Conservation (phyloP, 2,113 vertebrate species). For the Harpagus bidentatus region DNA sequence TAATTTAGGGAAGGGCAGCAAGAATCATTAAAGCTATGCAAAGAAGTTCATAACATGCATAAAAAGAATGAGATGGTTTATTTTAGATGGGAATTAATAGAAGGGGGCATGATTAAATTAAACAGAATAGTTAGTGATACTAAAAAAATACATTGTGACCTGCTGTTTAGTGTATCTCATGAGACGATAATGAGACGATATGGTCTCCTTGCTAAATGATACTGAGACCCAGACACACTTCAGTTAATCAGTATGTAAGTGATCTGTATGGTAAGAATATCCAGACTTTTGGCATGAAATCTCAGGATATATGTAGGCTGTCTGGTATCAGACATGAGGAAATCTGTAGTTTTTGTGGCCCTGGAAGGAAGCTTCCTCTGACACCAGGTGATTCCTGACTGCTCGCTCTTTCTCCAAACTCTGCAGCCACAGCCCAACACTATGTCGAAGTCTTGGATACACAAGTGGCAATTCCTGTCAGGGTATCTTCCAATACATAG, state of each 20-base stretch:
- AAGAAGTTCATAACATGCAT: background rate
- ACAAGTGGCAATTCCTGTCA: background rate
- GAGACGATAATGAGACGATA: rapidly evolving
- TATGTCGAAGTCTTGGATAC: background rate
- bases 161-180: background rate
- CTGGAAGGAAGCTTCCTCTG: background rate
- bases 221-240: background rate
- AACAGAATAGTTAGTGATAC: background rate
- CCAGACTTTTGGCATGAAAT: background rate
- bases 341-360: background rate
- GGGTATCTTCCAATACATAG: background rate
- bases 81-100: background rate
- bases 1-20: background rate
- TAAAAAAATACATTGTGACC: background rate
- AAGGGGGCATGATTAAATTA: background rate
- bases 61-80: background rate
- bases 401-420: background rate
- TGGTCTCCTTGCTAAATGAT: background rate
- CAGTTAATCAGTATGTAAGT: background rate
- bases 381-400: background rate
- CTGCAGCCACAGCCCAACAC: background rate
- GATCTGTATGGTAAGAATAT: background rate
- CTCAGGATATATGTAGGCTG: background rate
- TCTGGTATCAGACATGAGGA: background rate
- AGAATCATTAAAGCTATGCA: background rate